A percentile compares a stretch with the other conserved stretches of the same genome.
Evolutionary conservation across 2,797 vertebrate genomes (phyloP).

Genomic region (Psittacula derbiana): DNA sequence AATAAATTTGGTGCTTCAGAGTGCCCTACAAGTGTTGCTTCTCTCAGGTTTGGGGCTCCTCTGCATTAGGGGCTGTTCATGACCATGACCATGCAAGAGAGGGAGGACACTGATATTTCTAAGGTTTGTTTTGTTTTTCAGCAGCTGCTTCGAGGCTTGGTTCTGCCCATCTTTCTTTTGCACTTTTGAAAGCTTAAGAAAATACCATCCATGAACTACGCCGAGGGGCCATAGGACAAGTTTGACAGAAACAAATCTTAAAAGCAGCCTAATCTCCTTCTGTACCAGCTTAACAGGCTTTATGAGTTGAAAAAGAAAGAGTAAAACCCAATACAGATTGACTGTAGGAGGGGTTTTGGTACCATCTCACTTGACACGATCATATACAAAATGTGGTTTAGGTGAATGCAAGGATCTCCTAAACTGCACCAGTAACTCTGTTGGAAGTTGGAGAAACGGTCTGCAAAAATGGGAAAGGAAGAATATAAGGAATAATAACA

Average conservation of each 20-base stretch:
- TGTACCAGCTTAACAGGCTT: not conserved
- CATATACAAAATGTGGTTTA: not conserved
- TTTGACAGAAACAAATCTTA: not conserved
- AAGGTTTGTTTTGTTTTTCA: not conserved
- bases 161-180: not conserved
- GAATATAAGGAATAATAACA: not conserved
- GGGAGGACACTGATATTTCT: not conserved
- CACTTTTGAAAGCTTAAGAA: not conserved
- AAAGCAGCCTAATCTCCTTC: not conserved
- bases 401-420: not conserved
- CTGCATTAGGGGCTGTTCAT: not conserved
- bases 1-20: not conserved
- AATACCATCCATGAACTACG: not conserved
- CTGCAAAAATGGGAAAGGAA: not conserved
- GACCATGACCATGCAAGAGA: fast-evolving
- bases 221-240: not conserved
- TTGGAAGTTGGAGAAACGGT: not conserved
- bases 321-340: not conserved
- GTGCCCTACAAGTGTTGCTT: not conserved
- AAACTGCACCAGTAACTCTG: not conserved
- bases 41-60: not conserved
- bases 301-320: not conserved
- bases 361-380: not conserved
- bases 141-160: not conserved
- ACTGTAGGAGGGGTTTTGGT: not conserved